Conservation (phyloP, 2,797 vertebrate genomes). For the Heterohyrax brucei region DNA sequence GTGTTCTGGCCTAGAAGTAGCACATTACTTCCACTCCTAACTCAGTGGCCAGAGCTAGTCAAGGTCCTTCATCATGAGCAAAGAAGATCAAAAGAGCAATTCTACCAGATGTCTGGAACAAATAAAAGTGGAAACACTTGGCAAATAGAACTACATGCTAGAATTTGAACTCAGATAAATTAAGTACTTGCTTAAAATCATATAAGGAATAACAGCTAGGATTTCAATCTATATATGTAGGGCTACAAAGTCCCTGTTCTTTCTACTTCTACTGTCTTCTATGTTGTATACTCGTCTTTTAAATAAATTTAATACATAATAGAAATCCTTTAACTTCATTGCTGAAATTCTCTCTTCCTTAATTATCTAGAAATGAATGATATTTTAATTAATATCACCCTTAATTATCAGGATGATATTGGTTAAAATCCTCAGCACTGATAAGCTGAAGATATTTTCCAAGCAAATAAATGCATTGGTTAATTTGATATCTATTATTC, state of each 20-base stretch:
- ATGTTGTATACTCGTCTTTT: neutral
- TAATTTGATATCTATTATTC: neutral
- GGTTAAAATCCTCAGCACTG: neutral
- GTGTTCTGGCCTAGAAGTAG: neutral
- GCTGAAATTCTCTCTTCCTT: neutral
- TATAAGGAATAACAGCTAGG: neutral
- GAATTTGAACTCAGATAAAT: neutral
- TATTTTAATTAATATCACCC: no score
- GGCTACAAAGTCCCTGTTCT: neutral
- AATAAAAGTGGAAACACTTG: neutral
- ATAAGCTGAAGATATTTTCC: neutral
- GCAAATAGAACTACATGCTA: neutral
- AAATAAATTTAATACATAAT: neutral
- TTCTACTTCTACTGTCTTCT: neutral
- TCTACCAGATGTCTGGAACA: neutral
- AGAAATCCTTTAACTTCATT: neutral
- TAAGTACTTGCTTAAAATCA: neutral
- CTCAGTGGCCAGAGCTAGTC: no score
- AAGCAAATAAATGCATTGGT: neutral
- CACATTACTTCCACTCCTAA: neutral
- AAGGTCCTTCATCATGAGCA: neutral
- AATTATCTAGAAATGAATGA: neutral
- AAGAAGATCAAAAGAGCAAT: neutral
- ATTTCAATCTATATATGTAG: neutral
- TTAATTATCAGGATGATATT: no score